A percentile compares a stretch with the other conserved stretches of the same genome.
Conservation (phyloP, 2,797 vertebrate species). For the Forpus xanthops region DNA sequence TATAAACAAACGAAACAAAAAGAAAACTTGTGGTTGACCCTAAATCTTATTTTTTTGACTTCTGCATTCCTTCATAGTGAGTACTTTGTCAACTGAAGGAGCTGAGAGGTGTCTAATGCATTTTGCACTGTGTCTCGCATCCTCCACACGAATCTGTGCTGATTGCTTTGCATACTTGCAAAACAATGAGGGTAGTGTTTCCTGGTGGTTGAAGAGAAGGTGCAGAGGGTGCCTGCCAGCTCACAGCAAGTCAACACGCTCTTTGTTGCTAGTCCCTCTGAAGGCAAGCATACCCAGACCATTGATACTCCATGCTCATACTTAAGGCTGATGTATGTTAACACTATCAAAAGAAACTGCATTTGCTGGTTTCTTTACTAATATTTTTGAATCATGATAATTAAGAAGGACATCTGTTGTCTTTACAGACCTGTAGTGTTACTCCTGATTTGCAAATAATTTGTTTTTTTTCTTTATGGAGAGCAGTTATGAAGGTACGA, state of each 20-base stretch:
- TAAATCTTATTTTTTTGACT: neutral
- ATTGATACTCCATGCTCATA: neutral
- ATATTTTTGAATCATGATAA: neutral
- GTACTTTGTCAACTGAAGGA: neutral
- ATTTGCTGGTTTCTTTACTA: neutral
- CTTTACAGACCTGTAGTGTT: neutral
- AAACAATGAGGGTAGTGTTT: conserved; percentile 45
- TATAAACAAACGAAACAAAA: neutral
- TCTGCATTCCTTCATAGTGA: neutral
- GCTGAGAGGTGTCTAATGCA: neutral
- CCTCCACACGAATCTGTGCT: neutral
- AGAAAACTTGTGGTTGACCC: neutral
- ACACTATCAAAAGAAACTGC: neutral
- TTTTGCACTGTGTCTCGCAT: conserved; percentile 4
- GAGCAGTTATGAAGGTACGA: neutral
- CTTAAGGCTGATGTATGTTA: neutral
- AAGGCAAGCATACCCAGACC: neutral
- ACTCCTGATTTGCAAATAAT: neutral
- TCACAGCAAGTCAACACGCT: conserved; percentile 4
- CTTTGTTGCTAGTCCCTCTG: conserved; percentile 46
- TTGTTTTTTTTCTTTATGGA: neutral
- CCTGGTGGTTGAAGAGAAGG: conserved; percentile 12
- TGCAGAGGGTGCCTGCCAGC: conserved; percentile 45
- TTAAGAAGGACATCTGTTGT: neutral
- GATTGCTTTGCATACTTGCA: conserved; percentile 5